A percentile compares a stretch with the other conserved stretches of the same genome.
Conservation (phyloP, 2,888 invertebrate species). For the Lamproptera curius region DNA sequence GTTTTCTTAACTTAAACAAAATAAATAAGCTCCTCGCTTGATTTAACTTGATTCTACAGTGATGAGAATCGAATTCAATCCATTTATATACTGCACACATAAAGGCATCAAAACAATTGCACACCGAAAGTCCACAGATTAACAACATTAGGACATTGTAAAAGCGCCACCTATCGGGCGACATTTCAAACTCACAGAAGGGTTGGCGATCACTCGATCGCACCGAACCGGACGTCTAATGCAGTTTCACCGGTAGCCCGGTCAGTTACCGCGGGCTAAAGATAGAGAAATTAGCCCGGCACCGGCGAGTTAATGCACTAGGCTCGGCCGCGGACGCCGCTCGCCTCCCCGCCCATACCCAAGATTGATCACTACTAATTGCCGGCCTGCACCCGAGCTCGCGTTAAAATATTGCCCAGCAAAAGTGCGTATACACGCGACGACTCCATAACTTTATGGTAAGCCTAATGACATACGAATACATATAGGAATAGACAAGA, state of each 20-base stretch:
- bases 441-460: not conserved
- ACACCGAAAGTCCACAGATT: too few species aligned
- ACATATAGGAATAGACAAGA: not conserved
- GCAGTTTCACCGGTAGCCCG: conserved; percentile 70
- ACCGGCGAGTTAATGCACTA: conserved; percentile 53
- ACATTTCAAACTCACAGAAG: conserved; percentile 30
- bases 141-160: too few species aligned
- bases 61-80: too few species aligned
- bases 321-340: conserved; percentile 13
- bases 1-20: too few species aligned
- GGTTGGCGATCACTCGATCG: conserved; percentile 34
- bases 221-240: conserved; percentile 69
- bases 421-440: not conserved
- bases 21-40: too few species aligned
- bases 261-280: conserved; percentile 74
- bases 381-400: conserved; percentile 49
- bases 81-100: too few species aligned
- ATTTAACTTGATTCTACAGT: too few species aligned
- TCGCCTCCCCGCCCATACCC: conserved; percentile 62
- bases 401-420: conserved; percentile 45
- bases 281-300: conserved; percentile 74
- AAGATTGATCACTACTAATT: conserved; percentile 76
- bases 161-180: conserved; percentile 19
- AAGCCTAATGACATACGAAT: not conserved
- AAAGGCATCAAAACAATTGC: too few species aligned